Percentiles rank a stretch among this genome's conserved stretches.
These are phyloP conservation scores for Anguilla rostrata DNA, from an alignment of 2,113 vertebrate species.

Conservation along the genomic window DNA sequence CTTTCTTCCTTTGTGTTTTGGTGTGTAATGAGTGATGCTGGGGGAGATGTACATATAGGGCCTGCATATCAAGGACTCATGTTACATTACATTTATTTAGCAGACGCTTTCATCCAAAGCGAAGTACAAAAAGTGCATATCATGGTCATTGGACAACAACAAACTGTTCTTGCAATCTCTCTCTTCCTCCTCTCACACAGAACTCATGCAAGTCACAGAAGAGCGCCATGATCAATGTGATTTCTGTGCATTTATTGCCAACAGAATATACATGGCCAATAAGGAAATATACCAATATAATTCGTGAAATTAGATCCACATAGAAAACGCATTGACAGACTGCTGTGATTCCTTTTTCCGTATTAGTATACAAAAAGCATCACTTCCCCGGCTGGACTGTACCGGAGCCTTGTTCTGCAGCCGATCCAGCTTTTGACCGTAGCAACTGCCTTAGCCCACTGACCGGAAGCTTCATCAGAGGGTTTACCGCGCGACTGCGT, in stretches of 20 bases:
- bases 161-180: slow-evolving; percentile 1
- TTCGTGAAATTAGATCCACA: neutral
- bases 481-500: neutral
- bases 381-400: neutral
- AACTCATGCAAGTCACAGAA: slow-evolving; percentile 19
- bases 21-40: neutral
- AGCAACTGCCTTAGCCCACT: neutral
- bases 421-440: neutral
- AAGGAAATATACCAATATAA: neutral
- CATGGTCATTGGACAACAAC: too few species aligned
- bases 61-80: too few species aligned
- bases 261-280: neutral
- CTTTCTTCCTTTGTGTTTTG: neutral
- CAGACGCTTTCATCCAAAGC: too few species aligned
- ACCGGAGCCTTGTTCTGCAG: neutral
- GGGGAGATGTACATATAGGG: slow-evolving; percentile 16
- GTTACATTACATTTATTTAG: too few species aligned
- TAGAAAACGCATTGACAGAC: neutral
- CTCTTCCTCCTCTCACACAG: slow-evolving; percentile 26
- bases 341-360: neutral
- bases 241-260: neutral
- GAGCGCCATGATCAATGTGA: neutral
- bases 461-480: neutral
- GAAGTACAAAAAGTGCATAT: too few species aligned
- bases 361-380: neutral